phyloP scores from a whole-genome alignment of 2,113 vertebrate species.

The human (Homo sapiens) region GRCh38 chr16:83275501-83276000 shows the following conservation, averaged over 20 bases:
- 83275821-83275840: fast-evolving
- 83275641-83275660: not conserved
- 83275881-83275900: not conserved
- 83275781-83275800: not conserved
- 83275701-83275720: not conserved
- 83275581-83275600: not conserved
- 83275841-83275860: not conserved
- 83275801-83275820: fast-evolving
- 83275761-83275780: not conserved
- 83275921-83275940: not conserved
- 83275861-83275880: not conserved
- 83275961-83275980: constrained; percentile 17
- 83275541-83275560: not conserved
- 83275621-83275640: not conserved
- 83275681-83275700: not conserved
- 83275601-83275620: not conserved
- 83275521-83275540: not conserved
- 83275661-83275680: fast-evolving
- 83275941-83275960: not conserved
- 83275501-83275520: not conserved
- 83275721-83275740: not conserved
- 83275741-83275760: not conserved
- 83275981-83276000: constrained; percentile 3
- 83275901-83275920: not conserved
- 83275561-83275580: too few species aligned